Base-by-base conservation (phyloP, 2,888 invertebrate genomes). In the Mactromeris polynyma region DNA sequence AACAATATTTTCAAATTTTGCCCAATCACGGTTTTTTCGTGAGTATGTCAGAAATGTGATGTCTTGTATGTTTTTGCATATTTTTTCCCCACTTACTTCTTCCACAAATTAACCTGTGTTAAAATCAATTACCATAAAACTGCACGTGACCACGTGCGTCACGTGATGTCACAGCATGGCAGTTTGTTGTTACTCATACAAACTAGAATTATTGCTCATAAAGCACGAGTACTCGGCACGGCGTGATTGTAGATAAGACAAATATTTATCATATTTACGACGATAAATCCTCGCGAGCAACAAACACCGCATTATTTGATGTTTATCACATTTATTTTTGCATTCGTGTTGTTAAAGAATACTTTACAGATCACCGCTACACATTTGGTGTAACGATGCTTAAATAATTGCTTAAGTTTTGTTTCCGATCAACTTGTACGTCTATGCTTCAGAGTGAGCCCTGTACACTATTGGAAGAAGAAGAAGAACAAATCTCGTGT, bases 151-250 rank as follows among this genome's bases (percentile, higher is more conserved):
- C 58, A 64, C 58, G 58, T 64, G 58, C 58, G 7, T 11, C 1
- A 26, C 26, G 58, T 51, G 58, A 26, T 26, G 7, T n/a, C 58
- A n/a, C 58, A 64, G 58, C 58, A 4, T 26, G 58, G 4, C 58
- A 64, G 26, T n/a, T 0, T 7, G 58, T n/a, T 64, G 26, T 64
- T 64, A 64, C 58, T 64, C 58, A 64, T 26, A 64, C 3, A 64
- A 64, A 64, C 58, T 26, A n/a, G 58, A 64, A 64, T 64, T 64
- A 64, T 26, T 64, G 58, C 58, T 64, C 58, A 26, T 64, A 64
- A 64, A 64, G 9, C 58, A n/a, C 58, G 58, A 64, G 58, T 26
- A 64, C 26, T 6, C 4, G 26, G 26, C 58, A 64, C 26, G 58
- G 4, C 26, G n/a, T 64, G 26, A 64, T 64, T 6, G 26, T 7